Evolutionary conservation across 2,888 invertebrate species (phyloP).

Genomic region (Drosophila prolongata): DNA sequence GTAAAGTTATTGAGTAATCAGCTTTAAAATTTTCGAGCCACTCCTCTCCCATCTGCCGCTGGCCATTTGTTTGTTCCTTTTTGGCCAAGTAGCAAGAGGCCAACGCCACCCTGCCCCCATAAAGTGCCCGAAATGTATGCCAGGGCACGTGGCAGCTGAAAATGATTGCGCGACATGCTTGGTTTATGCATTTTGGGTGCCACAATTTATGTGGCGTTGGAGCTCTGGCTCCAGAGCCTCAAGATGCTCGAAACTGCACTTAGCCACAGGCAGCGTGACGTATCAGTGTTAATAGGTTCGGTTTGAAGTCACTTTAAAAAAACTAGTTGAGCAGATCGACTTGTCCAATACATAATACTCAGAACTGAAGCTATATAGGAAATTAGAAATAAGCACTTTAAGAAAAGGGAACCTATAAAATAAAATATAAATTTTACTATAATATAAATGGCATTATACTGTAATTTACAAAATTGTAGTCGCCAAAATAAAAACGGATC

Average conservation of each 20-base stretch:
- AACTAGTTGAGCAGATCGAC: too few relatives aligned
- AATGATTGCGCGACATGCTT: conserved; percentile 83
- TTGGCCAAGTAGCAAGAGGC: conserved; percentile 47
- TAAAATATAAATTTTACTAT: too few relatives aligned
- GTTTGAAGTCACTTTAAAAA: not conserved
- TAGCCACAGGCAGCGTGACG: conserved; percentile 53
- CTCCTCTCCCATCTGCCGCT: conserved; percentile 35
- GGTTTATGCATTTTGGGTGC: conserved; percentile 80
- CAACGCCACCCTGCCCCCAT: conserved; percentile 46
- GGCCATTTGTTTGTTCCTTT: conserved; percentile 59
- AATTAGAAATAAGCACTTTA: too few relatives aligned
- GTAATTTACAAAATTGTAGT: too few relatives aligned
- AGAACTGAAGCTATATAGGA: too few relatives aligned
- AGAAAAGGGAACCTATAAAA: too few relatives aligned
- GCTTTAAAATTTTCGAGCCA: conserved; percentile 65
- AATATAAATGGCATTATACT: too few relatives aligned
- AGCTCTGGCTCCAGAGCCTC: conserved; percentile 3
- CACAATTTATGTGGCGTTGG: conserved; percentile 62
- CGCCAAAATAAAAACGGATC: too few relatives aligned
- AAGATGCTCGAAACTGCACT: conserved; percentile 51
- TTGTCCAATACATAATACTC: too few relatives aligned
- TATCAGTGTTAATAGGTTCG: conserved; percentile 64
- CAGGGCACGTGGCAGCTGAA: conserved; percentile 81
- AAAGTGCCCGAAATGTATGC: conserved; percentile 78
- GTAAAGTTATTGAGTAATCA: conserved; percentile 81